These are phyloP conservation scores for Zaprionus gabonicus DNA, from an alignment of 1,140 invertebrate genomes.

Conservation along the genomic window DNA sequence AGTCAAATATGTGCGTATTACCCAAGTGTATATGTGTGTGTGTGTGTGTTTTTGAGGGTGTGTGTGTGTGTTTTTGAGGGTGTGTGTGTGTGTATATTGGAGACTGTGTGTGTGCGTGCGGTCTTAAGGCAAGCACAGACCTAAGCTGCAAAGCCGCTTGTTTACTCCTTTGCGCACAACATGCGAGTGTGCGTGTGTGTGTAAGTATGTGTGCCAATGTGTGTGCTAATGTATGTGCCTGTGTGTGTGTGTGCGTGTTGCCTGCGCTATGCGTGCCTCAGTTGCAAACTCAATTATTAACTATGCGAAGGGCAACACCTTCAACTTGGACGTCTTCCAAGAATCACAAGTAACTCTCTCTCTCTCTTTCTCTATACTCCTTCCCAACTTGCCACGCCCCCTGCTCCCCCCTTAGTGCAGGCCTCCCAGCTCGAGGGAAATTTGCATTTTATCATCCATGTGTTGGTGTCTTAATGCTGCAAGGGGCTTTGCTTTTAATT, in stretches of 20 bases:
- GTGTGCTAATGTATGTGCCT: slow-evolving; percentile 6
- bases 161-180: slow-evolving; percentile 12
- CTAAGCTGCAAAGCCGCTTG: slow-evolving; percentile 61
- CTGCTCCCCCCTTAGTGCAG: neutral
- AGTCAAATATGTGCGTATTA: slow-evolving; percentile 41
- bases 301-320: slow-evolving; percentile 68
- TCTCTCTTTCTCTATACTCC: neutral
- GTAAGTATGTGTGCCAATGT: neutral
- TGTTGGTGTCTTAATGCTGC: slow-evolving; percentile 46
- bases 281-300: slow-evolving; percentile 82
- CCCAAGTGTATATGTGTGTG: slow-evolving; percentile 11
- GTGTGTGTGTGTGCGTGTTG: slow-evolving; percentile 28
- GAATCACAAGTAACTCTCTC: slow-evolving; percentile 16
- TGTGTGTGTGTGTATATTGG: neutral
- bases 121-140: slow-evolving; percentile 56
- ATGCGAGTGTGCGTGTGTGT: slow-evolving; percentile 12
- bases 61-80: neutral
- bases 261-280: slow-evolving; percentile 63
- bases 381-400: neutral
- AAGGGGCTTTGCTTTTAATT: slow-evolving; percentile 76
- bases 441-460: slow-evolving; percentile 81
- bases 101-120: slow-evolving; percentile 16
- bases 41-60: neutral
- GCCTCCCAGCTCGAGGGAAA: slow-evolving; percentile 67
- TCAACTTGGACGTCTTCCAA: slow-evolving; percentile 35